phyloP scores from a whole-genome alignment of 1,140 invertebrate genomes.

The Drosophila arawakana region DNA sequence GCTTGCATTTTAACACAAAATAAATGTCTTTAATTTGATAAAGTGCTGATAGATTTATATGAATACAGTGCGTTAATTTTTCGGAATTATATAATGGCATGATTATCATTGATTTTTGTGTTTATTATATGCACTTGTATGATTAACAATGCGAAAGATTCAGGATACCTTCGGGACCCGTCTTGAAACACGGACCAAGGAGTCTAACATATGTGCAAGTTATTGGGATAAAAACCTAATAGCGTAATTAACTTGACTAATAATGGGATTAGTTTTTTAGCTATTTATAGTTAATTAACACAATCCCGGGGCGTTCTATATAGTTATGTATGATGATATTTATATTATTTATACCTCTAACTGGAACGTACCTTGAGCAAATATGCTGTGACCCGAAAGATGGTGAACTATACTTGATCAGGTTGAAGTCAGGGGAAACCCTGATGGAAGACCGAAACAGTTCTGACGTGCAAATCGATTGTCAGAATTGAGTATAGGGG shows the following conservation, averaged over 20 bases:
- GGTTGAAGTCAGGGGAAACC: too few species aligned
- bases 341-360: constrained; percentile 55
- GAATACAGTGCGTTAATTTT: constrained; percentile 49
- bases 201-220: constrained; percentile 93
- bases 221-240: constrained; percentile 51
- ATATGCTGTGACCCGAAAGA: constrained; percentile 85
- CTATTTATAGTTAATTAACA: constrained; percentile 32
- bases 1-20: constrained; percentile 41
- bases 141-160: constrained; percentile 73
- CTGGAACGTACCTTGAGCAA: constrained; percentile 86
- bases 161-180: constrained; percentile 89
- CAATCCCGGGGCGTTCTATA: constrained; percentile 82
- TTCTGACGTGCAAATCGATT: too few species aligned
- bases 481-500: too few species aligned
- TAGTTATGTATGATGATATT: constrained; percentile 52
- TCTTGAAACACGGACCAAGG: constrained; percentile 98
- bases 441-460: too few species aligned
- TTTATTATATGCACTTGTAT: constrained; percentile 46
- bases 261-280: constrained; percentile 29
- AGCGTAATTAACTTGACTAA: constrained; percentile 45
- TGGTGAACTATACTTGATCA: not conserved
- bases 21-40: constrained; percentile 45
- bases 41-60: constrained; percentile 2
- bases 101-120: constrained; percentile 38
- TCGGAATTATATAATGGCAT: constrained; percentile 44